A percentile compares a stretch with the other conserved stretches of the same genome.
phyloP scores from a whole-genome alignment of 2,797 vertebrate genomes.

The Pseudochirops cupreus region DNA sequence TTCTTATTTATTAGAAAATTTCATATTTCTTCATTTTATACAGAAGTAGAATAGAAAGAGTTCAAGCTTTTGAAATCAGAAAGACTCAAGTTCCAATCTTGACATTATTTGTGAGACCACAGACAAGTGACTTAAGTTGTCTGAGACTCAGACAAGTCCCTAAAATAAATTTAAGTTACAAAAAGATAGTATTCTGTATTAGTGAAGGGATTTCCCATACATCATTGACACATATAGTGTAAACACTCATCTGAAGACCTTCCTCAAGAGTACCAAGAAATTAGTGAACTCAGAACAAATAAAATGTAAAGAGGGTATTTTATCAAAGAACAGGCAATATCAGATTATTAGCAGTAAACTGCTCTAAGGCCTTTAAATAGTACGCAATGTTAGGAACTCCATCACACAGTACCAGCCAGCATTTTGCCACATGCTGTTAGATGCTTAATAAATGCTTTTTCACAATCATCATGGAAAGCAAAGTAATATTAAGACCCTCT shows the following conservation, averaged over 20 bases:
- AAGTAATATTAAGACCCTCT: neutral
- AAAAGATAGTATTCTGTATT: neutral
- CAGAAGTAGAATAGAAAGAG: neutral
- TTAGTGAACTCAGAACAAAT: neutral
- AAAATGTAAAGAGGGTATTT: neutral
- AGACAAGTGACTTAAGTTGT: neutral
- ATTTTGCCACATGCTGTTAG: neutral
- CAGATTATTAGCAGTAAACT: neutral
- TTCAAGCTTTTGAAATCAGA: neutral
- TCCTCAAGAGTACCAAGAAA: neutral
- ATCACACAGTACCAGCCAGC: neutral
- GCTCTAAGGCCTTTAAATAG: neutral
- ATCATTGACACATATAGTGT: neutral
- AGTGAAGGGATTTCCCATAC: neutral
- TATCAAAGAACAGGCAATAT: neutral
- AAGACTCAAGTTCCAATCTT: neutral
- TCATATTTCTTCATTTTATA: neutral
- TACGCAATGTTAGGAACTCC: neutral
- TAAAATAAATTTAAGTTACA: neutral
- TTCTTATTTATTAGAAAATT: neutral
- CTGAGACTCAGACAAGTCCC: neutral
- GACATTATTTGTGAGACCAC: neutral
- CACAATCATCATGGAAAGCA: neutral
- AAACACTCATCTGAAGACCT: neutral
- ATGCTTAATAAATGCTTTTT: neutral